phyloP scores from a whole-genome alignment of 30 jellyfish, hydroid and myxozoan species.

The Aurelia aurita region DNA sequence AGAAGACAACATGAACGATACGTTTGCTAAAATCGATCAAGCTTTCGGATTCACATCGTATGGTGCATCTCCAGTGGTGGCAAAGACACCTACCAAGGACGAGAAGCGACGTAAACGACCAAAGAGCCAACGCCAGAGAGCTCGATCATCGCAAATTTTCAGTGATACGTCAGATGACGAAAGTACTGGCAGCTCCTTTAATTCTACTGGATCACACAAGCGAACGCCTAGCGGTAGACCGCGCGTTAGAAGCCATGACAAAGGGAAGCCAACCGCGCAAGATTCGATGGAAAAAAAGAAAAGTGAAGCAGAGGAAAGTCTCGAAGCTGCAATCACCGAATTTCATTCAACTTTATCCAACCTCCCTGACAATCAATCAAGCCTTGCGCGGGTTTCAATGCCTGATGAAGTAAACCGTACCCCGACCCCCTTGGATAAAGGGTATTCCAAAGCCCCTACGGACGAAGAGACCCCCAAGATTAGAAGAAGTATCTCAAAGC shows the following conservation, averaged over 20 bases:
- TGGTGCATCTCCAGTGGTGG: conserved; percentile 42
- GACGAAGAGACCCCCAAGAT: conserved; percentile 17
- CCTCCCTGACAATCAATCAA: conserved; percentile 71
- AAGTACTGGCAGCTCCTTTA: conserved; percentile 7
- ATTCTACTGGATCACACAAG: not conserved
- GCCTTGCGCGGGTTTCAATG: not conserved
- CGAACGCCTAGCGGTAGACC: conserved; percentile 1
- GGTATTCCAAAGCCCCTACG: not conserved
- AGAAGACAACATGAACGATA: conserved; percentile 80
- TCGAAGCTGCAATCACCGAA: conserved; percentile 95
- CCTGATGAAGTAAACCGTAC: conserved; percentile 27
- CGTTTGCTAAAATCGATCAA: conserved; percentile 91
- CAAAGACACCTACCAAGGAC: conserved; percentile 6
- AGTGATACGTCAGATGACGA: conserved; percentile 83
- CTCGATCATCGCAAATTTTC: not conserved
- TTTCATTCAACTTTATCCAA: conserved; percentile 82
- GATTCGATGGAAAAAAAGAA: conserved; percentile 74
- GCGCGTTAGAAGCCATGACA: conserved; percentile 18
- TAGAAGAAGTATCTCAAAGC: not conserved
- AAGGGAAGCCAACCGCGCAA: conserved; percentile 3
- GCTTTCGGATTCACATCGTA: conserved; percentile 88
- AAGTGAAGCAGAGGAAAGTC: conserved; percentile 99
- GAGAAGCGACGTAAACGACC: conserved; percentile 56
- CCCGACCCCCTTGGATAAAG: conserved; percentile 35
- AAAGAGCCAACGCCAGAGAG: conserved; percentile 57